Evolutionary conservation across 2,888 invertebrate species (phyloP).

Genomic region (Microctonus hyperodae): DNA sequence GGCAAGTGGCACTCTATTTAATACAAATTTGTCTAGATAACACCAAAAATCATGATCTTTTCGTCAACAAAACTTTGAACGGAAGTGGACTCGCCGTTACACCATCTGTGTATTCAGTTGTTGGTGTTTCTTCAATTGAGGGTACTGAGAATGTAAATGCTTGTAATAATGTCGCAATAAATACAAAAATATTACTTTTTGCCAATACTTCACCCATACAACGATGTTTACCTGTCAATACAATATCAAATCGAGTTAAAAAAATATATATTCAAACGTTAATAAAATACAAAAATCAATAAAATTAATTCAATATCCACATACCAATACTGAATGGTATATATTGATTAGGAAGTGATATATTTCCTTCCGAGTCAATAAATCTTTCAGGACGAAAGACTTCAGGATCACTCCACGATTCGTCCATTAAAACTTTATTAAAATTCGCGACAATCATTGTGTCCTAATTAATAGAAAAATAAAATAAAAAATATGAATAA

Average conservation of each 20-base stretch:
- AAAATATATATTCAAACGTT: background rate
- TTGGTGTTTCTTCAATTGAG: conserved; percentile 72
- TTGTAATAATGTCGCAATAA: conserved; percentile 77
- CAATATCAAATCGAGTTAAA: background rate
- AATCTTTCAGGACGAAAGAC: conserved; percentile 80
- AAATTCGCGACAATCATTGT: conserved; percentile 83
- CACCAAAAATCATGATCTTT: conserved; percentile 61
- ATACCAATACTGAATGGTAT: conserved; percentile 80
- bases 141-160: conserved; percentile 73
- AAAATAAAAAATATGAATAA: background rate
- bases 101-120: conserved; percentile 75
- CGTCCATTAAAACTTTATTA: conserved; percentile 74
- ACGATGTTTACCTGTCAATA: conserved; percentile 70
- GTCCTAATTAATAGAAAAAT: conserved; percentile 65
- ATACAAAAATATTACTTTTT: conserved; percentile 80
- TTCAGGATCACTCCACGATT: conserved; percentile 74
- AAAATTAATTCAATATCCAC: conserved; percentile 10
- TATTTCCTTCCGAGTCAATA: conserved; percentile 69
- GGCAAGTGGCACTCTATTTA: conserved; percentile 30
- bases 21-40: conserved; percentile 23
- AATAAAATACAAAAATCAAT: background rate
- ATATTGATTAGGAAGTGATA: conserved; percentile 72
- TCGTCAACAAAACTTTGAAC: conserved; percentile 72
- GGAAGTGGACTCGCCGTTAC: conserved; percentile 80
- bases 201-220: conserved; percentile 84